Base-by-base conservation (phyloP, 2,797 vertebrate species). In the Rachycentron canadum region DNA sequence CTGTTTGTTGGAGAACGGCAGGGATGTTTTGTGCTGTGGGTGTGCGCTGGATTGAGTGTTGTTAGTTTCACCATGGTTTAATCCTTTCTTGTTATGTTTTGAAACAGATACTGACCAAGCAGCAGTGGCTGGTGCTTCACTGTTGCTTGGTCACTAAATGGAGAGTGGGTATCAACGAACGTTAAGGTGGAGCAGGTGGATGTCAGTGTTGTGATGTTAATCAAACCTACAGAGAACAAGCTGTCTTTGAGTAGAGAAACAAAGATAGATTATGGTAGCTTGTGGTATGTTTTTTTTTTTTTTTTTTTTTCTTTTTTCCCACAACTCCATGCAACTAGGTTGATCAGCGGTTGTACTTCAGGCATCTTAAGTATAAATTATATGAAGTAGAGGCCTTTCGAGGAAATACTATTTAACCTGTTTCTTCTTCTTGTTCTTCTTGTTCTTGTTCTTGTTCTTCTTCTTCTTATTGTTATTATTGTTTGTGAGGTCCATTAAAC, bases 171-270 rank as follows among this genome's bases (percentile, higher is more conserved):
- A 76, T 86, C 75, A 68, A 56, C 64, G 34, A 57, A 74, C 69
- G 68, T 80, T 60, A 74, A 82, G 28, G 67, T 86, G 66, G 86
- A 85, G 82, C 79, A 79, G 81, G 77, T 76, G 67, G 36, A 80
- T 0, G 16, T 73, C 68, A 26, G 36, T 28, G 17, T 25, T 36
- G 59, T 56, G 52, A 79, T 62, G 41, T 52, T 43, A 73, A 61
- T 75, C 0, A 78, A 75, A 74, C 16, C 40, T 56, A 25, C 23
- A 36, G 40, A 56, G 69, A 60, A 76, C 25, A 41, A 28, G 68
- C 28, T 3, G 45, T n/a, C 43, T 75, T 52, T 66, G 28, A 57
- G 16, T 57, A 21, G 28, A 63, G 61, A 70, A 68, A 53, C 23
- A 81, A 70, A 69, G 59, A 73, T 55, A 47, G 56, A 66, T 73